Conservation (phyloP, 2,797 vertebrate genomes). For the Dromococcyx pavoninus region DNA sequence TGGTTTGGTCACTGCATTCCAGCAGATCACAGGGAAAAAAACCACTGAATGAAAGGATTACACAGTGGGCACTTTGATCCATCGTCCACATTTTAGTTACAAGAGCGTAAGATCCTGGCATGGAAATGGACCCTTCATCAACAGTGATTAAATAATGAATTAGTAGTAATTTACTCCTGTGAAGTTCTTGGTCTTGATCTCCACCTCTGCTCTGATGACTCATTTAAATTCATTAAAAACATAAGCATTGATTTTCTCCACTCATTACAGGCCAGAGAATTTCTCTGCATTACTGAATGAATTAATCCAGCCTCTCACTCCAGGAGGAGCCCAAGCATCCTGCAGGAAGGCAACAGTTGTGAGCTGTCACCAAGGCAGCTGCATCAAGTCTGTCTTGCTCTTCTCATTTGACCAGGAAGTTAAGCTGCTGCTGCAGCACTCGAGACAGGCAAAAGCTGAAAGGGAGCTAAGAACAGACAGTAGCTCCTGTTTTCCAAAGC, state of each 20-base stretch:
- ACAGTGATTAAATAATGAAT: not conserved
- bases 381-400: not conserved
- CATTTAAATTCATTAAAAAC: conserved; percentile 28
- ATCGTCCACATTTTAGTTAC: not conserved
- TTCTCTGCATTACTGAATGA: not conserved
- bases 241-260: conserved; percentile 19
- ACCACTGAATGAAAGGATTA: not conserved
- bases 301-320: not conserved
- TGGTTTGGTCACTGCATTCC: not conserved
- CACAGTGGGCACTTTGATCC: not conserved
- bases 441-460: not conserved
- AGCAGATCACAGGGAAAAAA: not conserved
- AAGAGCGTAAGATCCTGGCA: not conserved
- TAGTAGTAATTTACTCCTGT: not conserved
- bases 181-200: conserved; percentile 10
- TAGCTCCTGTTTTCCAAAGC: not conserved
- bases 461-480: not conserved
- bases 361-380: not conserved
- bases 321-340: not conserved
- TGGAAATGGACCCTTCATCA: not conserved
- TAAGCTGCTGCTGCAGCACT: not conserved
- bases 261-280: not conserved
- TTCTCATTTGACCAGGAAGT: not conserved
- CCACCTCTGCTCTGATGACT: not conserved
- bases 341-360: not conserved